Conservation (phyloP, 2,888 invertebrate genomes). For the Cataglyphis rosenhaueri region DNA sequence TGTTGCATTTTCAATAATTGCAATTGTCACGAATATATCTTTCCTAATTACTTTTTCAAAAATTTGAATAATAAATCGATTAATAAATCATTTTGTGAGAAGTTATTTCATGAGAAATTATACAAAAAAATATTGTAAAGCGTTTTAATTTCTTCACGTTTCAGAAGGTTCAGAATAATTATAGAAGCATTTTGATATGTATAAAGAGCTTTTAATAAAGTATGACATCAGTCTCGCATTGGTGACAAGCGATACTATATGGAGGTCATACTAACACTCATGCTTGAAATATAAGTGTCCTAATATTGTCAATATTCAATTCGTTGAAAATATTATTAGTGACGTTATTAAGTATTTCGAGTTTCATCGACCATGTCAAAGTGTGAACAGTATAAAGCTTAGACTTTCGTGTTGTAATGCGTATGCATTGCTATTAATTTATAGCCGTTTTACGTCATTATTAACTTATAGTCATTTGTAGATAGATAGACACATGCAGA, state of each 20-base stretch:
- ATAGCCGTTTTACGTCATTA: background rate
- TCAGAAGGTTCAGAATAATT: background rate
- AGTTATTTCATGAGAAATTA: background rate
- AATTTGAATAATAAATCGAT: background rate
- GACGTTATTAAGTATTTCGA: background rate
- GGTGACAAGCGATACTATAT: background rate
- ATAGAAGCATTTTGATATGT: background rate
- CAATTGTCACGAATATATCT: background rate
- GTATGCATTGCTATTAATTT: background rate
- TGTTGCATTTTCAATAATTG: constrained; percentile 16
- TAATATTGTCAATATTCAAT: background rate
- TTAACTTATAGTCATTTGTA: constrained; percentile 1
- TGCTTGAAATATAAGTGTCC: background rate
- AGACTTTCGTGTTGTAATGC: constrained; percentile 6
- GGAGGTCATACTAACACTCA: background rate
- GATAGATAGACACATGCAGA: too few relatives aligned
- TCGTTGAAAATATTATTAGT: background rate
- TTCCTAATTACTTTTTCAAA: constrained; percentile 7
- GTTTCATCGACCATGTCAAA: background rate
- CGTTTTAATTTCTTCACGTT: background rate
- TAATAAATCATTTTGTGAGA: too few relatives aligned
- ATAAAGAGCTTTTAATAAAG: background rate
- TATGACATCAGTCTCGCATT: background rate
- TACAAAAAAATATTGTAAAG: background rate
- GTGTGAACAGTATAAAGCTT: constrained; percentile 10